A percentile compares a stretch with the other conserved stretches of the same genome.
Conservation (phyloP, 2,888 invertebrate species). For the Heliconius charithonia region DNA sequence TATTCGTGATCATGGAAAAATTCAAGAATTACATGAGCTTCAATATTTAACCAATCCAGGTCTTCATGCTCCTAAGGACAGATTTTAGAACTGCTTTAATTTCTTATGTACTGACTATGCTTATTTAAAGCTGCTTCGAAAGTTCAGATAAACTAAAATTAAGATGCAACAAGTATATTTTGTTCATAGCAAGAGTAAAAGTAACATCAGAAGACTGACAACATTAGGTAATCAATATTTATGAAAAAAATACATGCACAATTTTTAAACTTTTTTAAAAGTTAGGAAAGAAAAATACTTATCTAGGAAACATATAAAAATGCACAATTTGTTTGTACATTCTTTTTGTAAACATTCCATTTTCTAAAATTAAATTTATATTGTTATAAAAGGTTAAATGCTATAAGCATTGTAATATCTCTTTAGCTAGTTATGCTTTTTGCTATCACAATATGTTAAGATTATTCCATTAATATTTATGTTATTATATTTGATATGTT, state of each 20-base stretch:
- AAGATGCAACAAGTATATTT: conserved; percentile 73
- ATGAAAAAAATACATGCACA: not conserved
- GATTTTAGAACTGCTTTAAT: conserved; percentile 88
- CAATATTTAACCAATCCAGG: conserved; percentile 92
- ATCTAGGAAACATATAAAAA: too few species aligned
- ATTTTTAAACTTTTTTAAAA: too few species aligned
- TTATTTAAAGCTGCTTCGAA: conserved; percentile 67
- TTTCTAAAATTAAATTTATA: not conserved
- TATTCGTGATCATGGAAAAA: conserved; percentile 96
- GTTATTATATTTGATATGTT: not conserved
- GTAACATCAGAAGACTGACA: conserved; percentile 4
- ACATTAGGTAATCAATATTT: not conserved
- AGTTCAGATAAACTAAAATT: conserved; percentile 53
- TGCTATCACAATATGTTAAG: not conserved
- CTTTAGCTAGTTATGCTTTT: not conserved
- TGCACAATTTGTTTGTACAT: not conserved
- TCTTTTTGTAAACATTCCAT: not conserved
- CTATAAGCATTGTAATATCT: not conserved
- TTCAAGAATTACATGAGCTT: conserved; percentile 94
- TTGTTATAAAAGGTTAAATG: not conserved
- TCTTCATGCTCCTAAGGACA: conserved; percentile 90
- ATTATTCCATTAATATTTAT: not conserved
- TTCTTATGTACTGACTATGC: conserved; percentile 79
- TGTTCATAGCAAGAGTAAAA: not conserved
- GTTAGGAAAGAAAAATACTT: too few species aligned